Base-by-base conservation (phyloP, 2,113 vertebrate genomes). In the Elachura formosa region DNA sequence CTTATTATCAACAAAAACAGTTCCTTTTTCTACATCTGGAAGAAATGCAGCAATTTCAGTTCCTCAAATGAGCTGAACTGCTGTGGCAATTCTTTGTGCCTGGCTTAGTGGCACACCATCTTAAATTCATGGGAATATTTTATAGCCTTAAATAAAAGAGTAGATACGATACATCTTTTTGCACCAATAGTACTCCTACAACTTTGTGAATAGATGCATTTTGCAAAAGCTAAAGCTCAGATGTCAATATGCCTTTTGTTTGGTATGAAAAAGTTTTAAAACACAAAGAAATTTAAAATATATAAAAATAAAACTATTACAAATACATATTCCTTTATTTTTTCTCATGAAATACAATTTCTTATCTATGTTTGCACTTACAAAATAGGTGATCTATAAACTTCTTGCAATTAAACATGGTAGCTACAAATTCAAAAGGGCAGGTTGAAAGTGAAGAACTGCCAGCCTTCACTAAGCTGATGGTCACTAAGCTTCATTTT, bases 1-100 rank as follows among this genome's bases (percentile, higher is more conserved):
- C 81, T 73, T 40, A 67, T 7, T 93, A 69, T 62, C 67, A 86
- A 89, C 49, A 95, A 71, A 93, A 88, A 10, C 2, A 88, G 84
- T 94, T 95, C 90, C 75, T 63, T 90, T 87, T 91, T 88, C 55
- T 73, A 48, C 48, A 80, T 87, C 74, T 80, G 59, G 55, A 83
- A 76, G 38, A 90, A 77, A 45, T 33, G 76, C 4, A 63, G 43
- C 79, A 84, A 63, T 95, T 92, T 90, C 28, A 0, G 59, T 95
- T 94, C 91, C 88, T 83, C 51, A 96, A 81, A 92, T 20, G 46
- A 90, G 58, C 28, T 78, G 10, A n/a, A 12, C 28, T 1, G 2
- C 51, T 81, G 72, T 20, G 56, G 43, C n/a, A 40, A n/a, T 63
- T 63, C 17, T 77, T 64, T 40, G 19, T 24, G 81, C 34, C 43